Percentiles rank a stretch among this genome's conserved stretches.
phyloP scores from a whole-genome alignment of 2,888 invertebrate species.

The Lutraria lutraria region DNA sequence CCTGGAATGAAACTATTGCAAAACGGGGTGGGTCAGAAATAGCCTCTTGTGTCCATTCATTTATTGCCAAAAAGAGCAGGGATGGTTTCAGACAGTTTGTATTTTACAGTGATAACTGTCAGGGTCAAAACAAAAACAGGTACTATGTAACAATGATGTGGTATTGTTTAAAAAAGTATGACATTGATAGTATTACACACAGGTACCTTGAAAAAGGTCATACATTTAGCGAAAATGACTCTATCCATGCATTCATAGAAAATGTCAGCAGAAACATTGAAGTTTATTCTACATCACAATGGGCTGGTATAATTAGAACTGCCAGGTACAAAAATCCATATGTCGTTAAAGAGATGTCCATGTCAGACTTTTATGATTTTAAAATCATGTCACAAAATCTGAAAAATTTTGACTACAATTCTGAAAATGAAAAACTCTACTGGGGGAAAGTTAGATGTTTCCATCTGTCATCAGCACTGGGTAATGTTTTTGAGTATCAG shows the following conservation, averaged over 20 bases:
- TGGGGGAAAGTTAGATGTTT: too few relatives aligned
- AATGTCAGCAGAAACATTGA: background rate
- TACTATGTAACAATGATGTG: background rate
- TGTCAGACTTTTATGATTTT: background rate
- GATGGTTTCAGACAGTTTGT: conserved; percentile 24
- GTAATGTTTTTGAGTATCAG: too few relatives aligned
- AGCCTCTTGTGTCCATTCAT: conserved; percentile 38
- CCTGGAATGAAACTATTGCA: conserved; percentile 42
- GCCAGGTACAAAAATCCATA: background rate
- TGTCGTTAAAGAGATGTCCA: background rate
- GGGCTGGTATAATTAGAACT: background rate
- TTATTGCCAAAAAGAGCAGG: conserved; percentile 10
- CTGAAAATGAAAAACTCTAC: too few relatives aligned
- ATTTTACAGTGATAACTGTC: conserved; percentile 42
- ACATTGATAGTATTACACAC: background rate
- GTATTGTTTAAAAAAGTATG: background rate
- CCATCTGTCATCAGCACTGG: too few relatives aligned
- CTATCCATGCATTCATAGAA: background rate
- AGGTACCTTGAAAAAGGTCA: background rate
- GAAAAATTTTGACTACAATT: background rate
- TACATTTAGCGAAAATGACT: background rate
- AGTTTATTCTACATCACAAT: background rate
- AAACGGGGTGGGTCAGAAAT: conserved; percentile 38
- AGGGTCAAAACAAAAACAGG: conserved; percentile 32
- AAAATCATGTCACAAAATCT: background rate